A percentile compares a stretch with the other conserved stretches of the same genome.
phyloP scores from a whole-genome alignment of 2,113 vertebrate species.

The Siphamia tubifer region DNA sequence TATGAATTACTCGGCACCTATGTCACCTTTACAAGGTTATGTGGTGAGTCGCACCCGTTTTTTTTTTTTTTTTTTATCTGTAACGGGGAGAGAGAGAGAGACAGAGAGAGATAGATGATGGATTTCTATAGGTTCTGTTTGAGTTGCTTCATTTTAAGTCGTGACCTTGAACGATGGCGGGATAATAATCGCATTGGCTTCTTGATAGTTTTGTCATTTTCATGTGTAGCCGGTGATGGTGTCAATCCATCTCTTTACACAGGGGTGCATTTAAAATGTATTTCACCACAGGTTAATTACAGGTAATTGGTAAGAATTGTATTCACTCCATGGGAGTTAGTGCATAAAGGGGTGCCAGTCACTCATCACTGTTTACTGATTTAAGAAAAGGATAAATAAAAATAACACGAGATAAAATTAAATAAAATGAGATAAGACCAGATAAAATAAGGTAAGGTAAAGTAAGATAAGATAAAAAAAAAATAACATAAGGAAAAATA shows the following conservation, averaged over 20 bases:
- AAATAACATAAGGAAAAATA: too few species aligned
- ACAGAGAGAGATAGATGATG: too few species aligned
- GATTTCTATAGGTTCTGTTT: conserved; percentile 15
- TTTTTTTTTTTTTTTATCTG: too few species aligned
- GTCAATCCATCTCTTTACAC: conserved; percentile 26
- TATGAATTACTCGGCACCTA: conserved; percentile 27
- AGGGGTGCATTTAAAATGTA: background rate
- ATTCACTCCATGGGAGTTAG: too few species aligned
- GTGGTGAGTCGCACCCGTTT: background rate
- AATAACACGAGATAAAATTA: too few species aligned
- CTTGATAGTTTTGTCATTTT: conserved; percentile 3
- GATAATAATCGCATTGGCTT: conserved; percentile 19
- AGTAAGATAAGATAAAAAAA: too few species aligned
- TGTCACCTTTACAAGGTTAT: conserved; percentile 55
- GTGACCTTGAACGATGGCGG: conserved; percentile 43
- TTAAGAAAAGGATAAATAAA: too few species aligned
- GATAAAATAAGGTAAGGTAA: too few species aligned
- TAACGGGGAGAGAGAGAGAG: background rate
- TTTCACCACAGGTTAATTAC: background rate
- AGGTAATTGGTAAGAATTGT: too few species aligned
- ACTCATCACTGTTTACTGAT: too few species aligned
- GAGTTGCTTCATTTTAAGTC: background rate
- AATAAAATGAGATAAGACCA: too few species aligned
- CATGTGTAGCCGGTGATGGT: conserved; percentile 6
- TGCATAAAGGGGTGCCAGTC: too few species aligned